Base-by-base conservation (phyloP, 2,888 invertebrate genomes). In the Clunio marinus region DNA sequence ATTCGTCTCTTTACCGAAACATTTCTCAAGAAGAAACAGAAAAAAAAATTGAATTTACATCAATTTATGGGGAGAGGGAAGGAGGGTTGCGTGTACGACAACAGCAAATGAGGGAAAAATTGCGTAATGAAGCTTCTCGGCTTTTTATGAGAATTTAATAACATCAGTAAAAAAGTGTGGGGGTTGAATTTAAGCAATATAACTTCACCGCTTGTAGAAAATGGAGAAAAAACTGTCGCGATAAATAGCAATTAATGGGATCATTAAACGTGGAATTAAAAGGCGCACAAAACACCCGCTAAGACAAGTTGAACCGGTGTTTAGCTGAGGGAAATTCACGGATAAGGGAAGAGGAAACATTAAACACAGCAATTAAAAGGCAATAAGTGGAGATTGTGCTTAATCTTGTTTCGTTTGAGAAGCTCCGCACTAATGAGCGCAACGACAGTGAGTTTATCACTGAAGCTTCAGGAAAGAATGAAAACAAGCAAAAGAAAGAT, bases 71-170 rank as follows among this genome's bases (percentile, higher is more conserved):
- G 15, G n/a, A n/a, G n/a, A 41, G n/a, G 41, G 41, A 15, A 41
- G 41, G 41, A 41, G 15, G 41, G 10, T 41, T 5, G 41, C 41
- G 41, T 41, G 41, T 41, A 15, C 41, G 41, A 41, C 41, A 41
- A 15, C 2, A 41, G 41, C 41, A 41, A 41, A 41, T 41, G 41
- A 15, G 41, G 10, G 15, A 41, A n/a, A 41, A 41, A 41, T 41
- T 41, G 41, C 41, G 41, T 41, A 41, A 41, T 41, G 41, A 41
- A 41, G 41, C 41, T 41, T 41, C 41, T 10, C 15, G 15, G 41
- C 41, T 41, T 41, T 41, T 41, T 41, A 41, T 15, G 41, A 41
- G 41, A 15, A 41, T 41, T 41, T 41, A 41, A 41, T 41, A 41
- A 41, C 41, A 41, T 41, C n/a, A 15, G 41, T n/a, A 41, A 41